phyloP scores from a whole-genome alignment of 2,113 vertebrate genomes.

The Vanacampus margaritifer region DNA sequence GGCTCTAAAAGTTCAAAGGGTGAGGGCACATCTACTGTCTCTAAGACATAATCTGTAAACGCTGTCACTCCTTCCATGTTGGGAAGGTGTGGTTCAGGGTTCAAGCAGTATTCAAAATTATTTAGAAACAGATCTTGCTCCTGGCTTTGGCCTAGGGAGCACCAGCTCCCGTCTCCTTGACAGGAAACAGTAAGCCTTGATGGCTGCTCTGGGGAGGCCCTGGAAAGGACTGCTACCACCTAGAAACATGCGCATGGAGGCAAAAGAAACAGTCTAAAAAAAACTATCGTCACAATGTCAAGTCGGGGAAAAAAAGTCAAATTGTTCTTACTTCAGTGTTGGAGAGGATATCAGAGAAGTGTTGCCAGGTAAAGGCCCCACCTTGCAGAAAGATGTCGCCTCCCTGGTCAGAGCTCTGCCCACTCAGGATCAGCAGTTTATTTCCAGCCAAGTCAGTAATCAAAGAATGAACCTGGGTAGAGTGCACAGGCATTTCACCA shows the following conservation, averaged over 20 bases:
- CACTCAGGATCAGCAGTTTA: conserved; percentile 87
- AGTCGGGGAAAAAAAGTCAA: not conserved
- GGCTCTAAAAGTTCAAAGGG: conserved; percentile 96
- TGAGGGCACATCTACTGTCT: conserved; percentile 90
- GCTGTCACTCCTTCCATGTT: conserved; percentile 93
- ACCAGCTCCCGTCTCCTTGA: conserved; percentile 88
- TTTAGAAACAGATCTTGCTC: conserved; percentile 75
- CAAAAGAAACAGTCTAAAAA: not conserved
- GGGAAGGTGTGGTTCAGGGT: conserved; percentile 82
- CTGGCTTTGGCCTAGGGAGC: conserved; percentile 80
- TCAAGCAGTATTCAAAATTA: conserved; percentile 80
- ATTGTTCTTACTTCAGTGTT: conserved; percentile 77
- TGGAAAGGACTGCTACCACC: conserved; percentile 82
- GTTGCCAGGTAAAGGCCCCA: conserved; percentile 82
- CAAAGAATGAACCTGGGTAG: conserved; percentile 78
- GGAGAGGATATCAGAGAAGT: conserved; percentile 81
- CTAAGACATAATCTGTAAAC: conserved; percentile 92
- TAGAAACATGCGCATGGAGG: conserved; percentile 57
- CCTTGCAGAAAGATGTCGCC: conserved; percentile 85
- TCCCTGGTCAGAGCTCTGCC: conserved; percentile 86
- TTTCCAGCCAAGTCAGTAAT: conserved; percentile 80
- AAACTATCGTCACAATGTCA: not conserved
- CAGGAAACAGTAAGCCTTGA: conserved; percentile 87
- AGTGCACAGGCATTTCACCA: conserved; percentile 4
- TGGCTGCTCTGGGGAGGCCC: conserved; percentile 70